phyloP scores from a whole-genome alignment of 1,140 invertebrate genomes.

The Neodiprion lecontei region DNA sequence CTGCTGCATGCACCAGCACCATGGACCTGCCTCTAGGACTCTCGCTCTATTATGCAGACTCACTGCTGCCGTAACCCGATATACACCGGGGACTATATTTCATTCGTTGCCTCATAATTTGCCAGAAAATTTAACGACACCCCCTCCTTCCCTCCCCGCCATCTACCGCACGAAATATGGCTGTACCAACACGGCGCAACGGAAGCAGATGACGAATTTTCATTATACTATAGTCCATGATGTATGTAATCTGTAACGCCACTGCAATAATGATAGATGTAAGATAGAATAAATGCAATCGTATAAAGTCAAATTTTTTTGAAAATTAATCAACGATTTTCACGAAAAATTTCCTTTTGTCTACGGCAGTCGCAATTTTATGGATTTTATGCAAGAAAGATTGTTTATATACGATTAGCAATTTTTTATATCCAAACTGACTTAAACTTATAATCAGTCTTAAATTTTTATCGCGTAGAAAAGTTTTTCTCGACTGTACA shows the following conservation, averaged over 20 bases:
- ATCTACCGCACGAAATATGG: not conserved
- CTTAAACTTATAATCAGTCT: no score
- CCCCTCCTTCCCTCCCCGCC: not conserved
- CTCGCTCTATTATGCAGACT: not conserved
- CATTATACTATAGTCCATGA: not conserved
- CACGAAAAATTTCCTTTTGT: no score
- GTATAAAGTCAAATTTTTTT: not conserved
- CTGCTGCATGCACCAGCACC: not conserved
- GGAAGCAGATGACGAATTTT: conserved; percentile 24
- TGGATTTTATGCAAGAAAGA: no score
- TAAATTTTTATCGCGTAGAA: no score
- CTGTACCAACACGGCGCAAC: not conserved
- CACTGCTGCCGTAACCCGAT: conserved; percentile 17
- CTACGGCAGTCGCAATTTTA: no score
- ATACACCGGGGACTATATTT: conserved; percentile 28
- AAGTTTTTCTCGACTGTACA: no score
- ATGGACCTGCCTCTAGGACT: not conserved
- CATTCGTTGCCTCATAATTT: conserved; percentile 39
- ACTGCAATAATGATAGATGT: no score
- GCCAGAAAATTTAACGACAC: conserved; percentile 37
- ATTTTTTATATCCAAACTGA: no score
- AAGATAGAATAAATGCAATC: no score
- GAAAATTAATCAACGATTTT: not conserved
- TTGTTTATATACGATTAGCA: no score
- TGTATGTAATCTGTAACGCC: not conserved